Percentiles rank a stretch among this genome's conserved stretches.
Conservation (phyloP, 2,888 invertebrate genomes). For the Strigamia crassipes region DNA sequence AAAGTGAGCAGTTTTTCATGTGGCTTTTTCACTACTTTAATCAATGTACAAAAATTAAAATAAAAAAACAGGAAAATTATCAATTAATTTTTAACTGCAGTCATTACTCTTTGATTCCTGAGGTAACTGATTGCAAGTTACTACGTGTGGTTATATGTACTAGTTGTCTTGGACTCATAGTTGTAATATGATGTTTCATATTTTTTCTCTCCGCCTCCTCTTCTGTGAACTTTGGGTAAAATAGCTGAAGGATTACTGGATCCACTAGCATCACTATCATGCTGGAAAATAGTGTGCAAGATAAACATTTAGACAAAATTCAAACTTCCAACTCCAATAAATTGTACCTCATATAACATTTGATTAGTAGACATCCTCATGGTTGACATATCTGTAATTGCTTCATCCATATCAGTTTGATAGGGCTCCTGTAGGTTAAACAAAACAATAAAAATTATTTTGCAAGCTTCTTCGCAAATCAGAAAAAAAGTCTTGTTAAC, state of each 20-base stretch:
- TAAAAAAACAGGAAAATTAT: not conserved
- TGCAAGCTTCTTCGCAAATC: no score
- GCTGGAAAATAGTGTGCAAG: conserved; percentile 12
- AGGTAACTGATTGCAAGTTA: conserved; percentile 11
- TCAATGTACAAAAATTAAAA: not conserved
- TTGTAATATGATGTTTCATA: conserved; percentile 49
- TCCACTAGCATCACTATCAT: conserved; percentile 47
- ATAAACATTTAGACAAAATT: not conserved
- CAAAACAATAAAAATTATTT: no score
- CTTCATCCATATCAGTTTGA: conserved; percentile 49
- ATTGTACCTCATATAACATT: conserved; percentile 49
- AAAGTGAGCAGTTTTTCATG: not conserved
- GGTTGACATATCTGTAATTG: conserved; percentile 49
- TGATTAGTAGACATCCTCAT: conserved; percentile 49
- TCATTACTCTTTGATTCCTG: conserved; percentile 9
- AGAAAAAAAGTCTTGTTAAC: no score
- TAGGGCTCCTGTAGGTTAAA: conserved; percentile 47
- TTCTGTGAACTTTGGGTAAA: conserved; percentile 44
- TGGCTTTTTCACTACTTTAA: not conserved
- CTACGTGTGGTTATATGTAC: not conserved
- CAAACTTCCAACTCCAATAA: not conserved
- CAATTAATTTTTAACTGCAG: not conserved
- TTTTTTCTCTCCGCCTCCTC: not conserved
- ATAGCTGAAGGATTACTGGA: conserved; percentile 46
- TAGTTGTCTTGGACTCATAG: conserved; percentile 44